Base-by-base conservation (phyloP, 1,140 invertebrate species). In the Habropoda laboriosa region DNA sequence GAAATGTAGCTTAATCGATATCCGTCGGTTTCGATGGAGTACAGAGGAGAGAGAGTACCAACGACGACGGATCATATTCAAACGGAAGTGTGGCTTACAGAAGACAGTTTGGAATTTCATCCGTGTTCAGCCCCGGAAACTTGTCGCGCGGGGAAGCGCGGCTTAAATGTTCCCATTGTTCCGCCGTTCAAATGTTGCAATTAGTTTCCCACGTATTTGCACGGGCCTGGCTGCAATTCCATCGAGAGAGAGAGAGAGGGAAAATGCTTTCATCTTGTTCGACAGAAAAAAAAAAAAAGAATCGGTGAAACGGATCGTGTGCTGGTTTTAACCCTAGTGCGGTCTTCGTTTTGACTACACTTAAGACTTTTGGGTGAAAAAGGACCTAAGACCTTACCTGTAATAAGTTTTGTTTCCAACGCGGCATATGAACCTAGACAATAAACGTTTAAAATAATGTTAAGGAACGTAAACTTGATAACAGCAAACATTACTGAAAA, bases 81-180 rank as follows among this genome's bases (percentile, higher is more conserved):
- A 80, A 57, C 70, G 78, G 78, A 80, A 80, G 78, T 60, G 78
- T 21, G 78, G 71, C 60, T 80, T 75, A 75, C 70, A 45, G 60
- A 75, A 80, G 61, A 67, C 78, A 80, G 71, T 75, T 72, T 75
- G 78, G 78, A 79, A 79, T 79, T 79, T 79, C 77, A 79, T 73
- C 77, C 70, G 45, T 35, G 49, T 61, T 53, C 63, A 47, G 42
- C 27, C 21, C 51, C 47, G 68, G 70, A 58, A 72, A 74, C 71
- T 80, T 64, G 40, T 7, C 6, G 18, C 21, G 66, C 32, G 45
- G 42, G 27, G 68, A 38, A 72, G 38, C 45, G 55, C 7, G 49
- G 70, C 70, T 79, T 79, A 72, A 79, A 79, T 73, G 58, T 55
- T 72, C 53, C 49, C 70, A 72, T 79, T 79, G 77, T 79, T 45